Evolutionary conservation across 2,113 vertebrate species (phyloP), one percentile per base, ranked within the genome.

Genomic region (Trogon surrucura): DNA sequence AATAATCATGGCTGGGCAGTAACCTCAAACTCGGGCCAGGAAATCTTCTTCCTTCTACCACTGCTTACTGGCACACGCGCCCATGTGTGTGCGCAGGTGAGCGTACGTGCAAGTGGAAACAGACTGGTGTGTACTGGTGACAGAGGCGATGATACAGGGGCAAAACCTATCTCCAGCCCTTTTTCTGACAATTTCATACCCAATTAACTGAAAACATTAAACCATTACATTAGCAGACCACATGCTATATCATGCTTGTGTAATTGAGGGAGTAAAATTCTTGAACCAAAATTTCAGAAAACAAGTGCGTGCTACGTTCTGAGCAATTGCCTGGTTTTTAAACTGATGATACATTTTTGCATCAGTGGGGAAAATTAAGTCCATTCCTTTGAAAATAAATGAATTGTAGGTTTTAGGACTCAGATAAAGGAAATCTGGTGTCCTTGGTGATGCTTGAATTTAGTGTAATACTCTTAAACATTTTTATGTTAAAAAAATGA

Each of bases 1-100:
- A 94, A 91, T 95, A 96, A 84, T 79, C 77, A 87, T 89, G 88
- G 93, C 47, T 27, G 67, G 3, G 10, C 86, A 83, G 56, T 36
- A 62, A 83, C 75, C 87, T 92, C 72, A 57, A 2, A 72, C 58
- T 44, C 36, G 25, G 25, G 29, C 72, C 84, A 70, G 38, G n/a
- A 70, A n/a, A 65, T 78, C 29, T 77, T 75, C 51, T 70, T 78
- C 85, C 20, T 6, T 56, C 32, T 18, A 6, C 7, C 51, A 12
- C 41, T 23, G 22, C 69, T 88, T 62, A 3, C 32, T 64, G 22
- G 30, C 2, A 0, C 9, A 32, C 25, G 11, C 18, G 20, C 13
- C 10, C 12, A 0, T 48, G n/a, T 41, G n/a, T 47, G 6, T 27
- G 20, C 38, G 7, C 8, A 62, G 18, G 44, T 27, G 38, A 70